Percentiles rank a stretch among this genome's conserved stretches.
phyloP scores from a whole-genome alignment of 92 coral and sea anemone species.

The Montipora capitata region DNA sequence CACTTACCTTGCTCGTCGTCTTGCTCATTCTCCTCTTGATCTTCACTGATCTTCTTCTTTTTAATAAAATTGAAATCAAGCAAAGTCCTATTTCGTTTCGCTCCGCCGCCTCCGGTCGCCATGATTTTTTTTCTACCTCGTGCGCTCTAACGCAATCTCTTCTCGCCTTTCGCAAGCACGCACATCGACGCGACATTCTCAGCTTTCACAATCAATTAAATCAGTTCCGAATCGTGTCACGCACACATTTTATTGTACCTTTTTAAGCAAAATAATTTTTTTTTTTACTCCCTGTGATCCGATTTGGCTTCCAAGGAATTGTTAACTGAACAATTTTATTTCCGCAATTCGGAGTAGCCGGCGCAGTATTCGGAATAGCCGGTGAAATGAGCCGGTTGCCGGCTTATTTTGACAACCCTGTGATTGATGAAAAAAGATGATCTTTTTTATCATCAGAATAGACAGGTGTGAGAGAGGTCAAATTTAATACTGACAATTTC shows the following conservation, averaged over 20 bases:
- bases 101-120: constrained; percentile 7
- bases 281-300: background rate
- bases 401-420: no score
- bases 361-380: constrained; percentile 15
- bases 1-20: no score
- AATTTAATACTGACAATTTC: no score
- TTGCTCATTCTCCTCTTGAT: no score
- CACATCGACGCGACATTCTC: background rate
- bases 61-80: background rate
- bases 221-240: background rate
- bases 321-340: constrained; percentile 7
- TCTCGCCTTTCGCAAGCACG: background rate
- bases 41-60: background rate
- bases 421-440: no score
- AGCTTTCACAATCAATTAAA: no score
- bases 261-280: background rate
- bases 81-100: constrained; percentile 6
- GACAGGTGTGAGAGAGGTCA: no score
- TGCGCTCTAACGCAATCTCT: background rate
- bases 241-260: constrained; percentile 13
- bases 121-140: background rate
- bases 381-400: background rate
- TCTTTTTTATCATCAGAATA: no score
- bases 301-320: constrained; percentile 14
- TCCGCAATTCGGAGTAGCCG: no score